Evolutionary conservation across 2,888 invertebrate genomes (phyloP), one percentile per base, ranked within the genome.

Genomic region (Drosophila greeni): DNA sequence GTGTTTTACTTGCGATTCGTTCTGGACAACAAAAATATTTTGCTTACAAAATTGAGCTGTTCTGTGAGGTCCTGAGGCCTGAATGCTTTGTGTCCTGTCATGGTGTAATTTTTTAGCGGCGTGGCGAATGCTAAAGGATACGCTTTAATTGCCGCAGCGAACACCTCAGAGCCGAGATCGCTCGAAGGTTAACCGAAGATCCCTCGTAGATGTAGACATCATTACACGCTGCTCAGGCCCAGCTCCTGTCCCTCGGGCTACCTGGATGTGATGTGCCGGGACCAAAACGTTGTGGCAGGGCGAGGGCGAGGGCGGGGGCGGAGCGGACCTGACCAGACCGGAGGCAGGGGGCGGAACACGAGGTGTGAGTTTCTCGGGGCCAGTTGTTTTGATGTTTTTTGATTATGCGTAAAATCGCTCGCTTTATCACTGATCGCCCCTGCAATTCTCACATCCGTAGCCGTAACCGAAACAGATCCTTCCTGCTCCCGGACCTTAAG

Each of bases 1-100:
- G 16, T 81, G 75, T 82, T 83, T 80, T 82, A 72, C 74, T 75
- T 77, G 67, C 77, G 60, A 86, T 85, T 85, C 80, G 86, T 78
- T 85, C 75, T 84, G 85, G 86, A 72, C 84, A 85, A 85, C 80
- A 67, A 84, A 84, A 85, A 85, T 85, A 86, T 85, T 86, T 85
- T 82, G 85, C 82, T 82, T 74, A 77, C 72, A 77, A 74, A 84
- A 82, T 82, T 82, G 80, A 82, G 84, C 68, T 84, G 82, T 82
- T 71, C 61, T 78, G 75, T 70, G 66, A 72, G 75, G 76, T 79
- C 73, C 67, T 62, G 26, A 14, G 45, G 20, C 48, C 43, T 36
- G 33, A 36, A 52, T 36, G 59, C 59, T 12, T 61, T 47, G 49
- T 71, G 61, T 61, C 54, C 66, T 72, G 72, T 83, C 72, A 68